A percentile compares a stretch with the other conserved stretches of the same genome.
Evolutionary conservation across 2,888 invertebrate species (phyloP).

Genomic region (Lasius fuliginosus): DNA sequence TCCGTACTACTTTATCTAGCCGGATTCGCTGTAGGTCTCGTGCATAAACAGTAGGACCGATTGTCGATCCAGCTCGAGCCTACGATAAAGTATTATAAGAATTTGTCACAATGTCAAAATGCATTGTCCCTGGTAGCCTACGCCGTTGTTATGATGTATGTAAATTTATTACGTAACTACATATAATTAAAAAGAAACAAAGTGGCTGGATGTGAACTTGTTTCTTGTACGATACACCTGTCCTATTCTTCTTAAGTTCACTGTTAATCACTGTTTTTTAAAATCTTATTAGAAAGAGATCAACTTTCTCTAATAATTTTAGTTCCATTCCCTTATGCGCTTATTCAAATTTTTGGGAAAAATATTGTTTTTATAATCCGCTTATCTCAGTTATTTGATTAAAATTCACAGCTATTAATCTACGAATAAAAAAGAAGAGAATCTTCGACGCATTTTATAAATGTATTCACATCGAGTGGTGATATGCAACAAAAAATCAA

Average conservation of each 20-base stretch:
- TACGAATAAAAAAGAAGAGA: background rate
- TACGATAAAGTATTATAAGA: constrained; percentile 26
- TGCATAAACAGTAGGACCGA: background rate
- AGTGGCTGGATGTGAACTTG: constrained; percentile 64
- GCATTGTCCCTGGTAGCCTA: constrained; percentile 51
- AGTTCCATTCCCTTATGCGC: background rate
- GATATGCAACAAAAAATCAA: background rate
- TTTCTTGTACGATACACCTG: background rate
- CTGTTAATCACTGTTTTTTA: background rate
- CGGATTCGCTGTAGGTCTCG: background rate
- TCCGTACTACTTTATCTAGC: background rate
- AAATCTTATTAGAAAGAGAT: background rate
- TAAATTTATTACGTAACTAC: constrained; percentile 72
- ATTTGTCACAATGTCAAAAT: constrained; percentile 3
- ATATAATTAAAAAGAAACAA: constrained; percentile 67
- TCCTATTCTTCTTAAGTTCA: background rate
- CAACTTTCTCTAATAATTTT: background rate
- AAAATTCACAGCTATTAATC: constrained; percentile 1
- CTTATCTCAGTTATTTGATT: background rate
- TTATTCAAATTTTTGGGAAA: background rate
- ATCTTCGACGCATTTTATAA: background rate
- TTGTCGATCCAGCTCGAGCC: background rate
- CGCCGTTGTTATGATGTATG: constrained; percentile 67
- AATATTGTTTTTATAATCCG: background rate
- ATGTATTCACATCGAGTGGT: background rate